Evolutionary conservation across 2,797 vertebrate species (phyloP).

Genomic region (Acropternis orthonyx): DNA sequence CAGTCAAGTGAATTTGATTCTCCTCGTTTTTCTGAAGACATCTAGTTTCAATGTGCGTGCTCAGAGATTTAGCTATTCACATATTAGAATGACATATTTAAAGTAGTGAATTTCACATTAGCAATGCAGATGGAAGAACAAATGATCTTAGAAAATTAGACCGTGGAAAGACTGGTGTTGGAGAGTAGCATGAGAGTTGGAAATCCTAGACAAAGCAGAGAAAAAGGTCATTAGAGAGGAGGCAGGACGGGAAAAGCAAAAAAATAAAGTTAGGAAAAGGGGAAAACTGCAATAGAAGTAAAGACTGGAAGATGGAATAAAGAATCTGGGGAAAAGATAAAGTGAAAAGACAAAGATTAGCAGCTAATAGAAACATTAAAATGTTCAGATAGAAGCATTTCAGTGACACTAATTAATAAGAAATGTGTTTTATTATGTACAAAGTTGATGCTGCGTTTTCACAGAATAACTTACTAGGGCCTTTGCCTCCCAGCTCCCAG

Average conservation of each 20-base stretch:
- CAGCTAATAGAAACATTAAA: not conserved
- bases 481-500: not conserved
- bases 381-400: not conserved
- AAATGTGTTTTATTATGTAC: not conserved
- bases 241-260: not conserved
- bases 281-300: not conserved
- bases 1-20: constrained; percentile 5
- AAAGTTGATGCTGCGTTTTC: not conserved
- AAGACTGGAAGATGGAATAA: not conserved
- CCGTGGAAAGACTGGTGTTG: not conserved
- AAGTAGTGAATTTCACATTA: constrained; percentile 28
- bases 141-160: constrained; percentile 14
- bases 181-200: not conserved
- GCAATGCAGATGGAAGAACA: constrained; percentile 6
- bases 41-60: not conserved
- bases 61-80: not conserved
- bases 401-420: not conserved
- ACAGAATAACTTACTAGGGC: not conserved
- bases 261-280: not conserved
- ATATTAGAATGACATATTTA: not conserved
- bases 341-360: not conserved
- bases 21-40: not conserved
- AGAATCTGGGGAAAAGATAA: not conserved
- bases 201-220: constrained; percentile 14
- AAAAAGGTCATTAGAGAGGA: not conserved